Evolutionary conservation across 2,888 invertebrate species (phyloP).

Genomic region (Asteroscopus sphinx): DNA sequence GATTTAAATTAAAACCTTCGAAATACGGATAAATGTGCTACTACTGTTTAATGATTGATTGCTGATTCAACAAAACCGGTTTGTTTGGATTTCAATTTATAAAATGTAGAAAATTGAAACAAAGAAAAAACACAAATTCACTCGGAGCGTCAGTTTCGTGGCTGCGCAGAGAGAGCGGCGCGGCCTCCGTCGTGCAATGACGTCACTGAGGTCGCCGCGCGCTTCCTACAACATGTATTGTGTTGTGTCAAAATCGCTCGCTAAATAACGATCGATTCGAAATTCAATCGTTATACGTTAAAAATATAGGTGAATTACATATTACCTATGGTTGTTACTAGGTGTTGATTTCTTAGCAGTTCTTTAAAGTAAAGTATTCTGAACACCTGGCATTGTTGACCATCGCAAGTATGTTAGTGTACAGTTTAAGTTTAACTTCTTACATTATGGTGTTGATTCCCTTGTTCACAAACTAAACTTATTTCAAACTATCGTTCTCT

Average conservation of each 20-base stretch:
- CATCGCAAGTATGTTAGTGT: background rate
- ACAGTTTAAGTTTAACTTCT: no score
- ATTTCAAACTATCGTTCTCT: no score
- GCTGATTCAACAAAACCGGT: no score
- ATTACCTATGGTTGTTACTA: background rate
- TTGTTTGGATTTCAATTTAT: no score
- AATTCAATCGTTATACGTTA: constrained; percentile 17
- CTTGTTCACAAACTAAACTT: no score
- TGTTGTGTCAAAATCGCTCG: constrained; percentile 66
- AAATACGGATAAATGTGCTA: no score
- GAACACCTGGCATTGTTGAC: constrained; percentile 10
- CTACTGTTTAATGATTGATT: no score
- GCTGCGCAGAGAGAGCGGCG: constrained; percentile 76
- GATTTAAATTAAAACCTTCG: no score
- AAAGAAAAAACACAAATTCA: no score
- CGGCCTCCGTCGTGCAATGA: constrained; percentile 70
- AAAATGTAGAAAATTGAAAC: no score
- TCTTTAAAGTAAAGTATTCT: constrained; percentile 7
- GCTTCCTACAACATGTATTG: constrained; percentile 78
- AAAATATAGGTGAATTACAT: background rate
- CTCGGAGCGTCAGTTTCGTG: no score
- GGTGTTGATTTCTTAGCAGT: background rate
- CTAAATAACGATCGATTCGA: constrained; percentile 46
- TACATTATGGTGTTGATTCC: no score
- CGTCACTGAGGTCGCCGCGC: constrained; percentile 79